These are phyloP conservation scores for Drosophila ananassae DNA, from an alignment of 1,140 invertebrate genomes.

Conservation along the genomic window DNA sequence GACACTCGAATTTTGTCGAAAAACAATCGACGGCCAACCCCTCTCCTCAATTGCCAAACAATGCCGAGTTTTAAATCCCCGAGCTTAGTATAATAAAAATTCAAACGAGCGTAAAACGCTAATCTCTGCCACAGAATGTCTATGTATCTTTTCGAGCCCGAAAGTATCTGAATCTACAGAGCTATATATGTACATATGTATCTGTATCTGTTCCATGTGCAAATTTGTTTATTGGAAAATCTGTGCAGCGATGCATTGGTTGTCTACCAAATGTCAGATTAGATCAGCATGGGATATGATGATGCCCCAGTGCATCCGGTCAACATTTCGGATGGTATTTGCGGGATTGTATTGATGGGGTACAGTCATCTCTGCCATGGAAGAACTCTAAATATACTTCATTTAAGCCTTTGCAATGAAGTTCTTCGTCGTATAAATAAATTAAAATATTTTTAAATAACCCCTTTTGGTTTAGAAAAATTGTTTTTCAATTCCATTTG, in stretches of 20 bases:
- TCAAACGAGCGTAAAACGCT: slow-evolving; percentile 84
- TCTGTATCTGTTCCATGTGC: slow-evolving; percentile 61
- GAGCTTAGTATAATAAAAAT: slow-evolving; percentile 82
- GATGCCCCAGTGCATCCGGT: slow-evolving; percentile 33
- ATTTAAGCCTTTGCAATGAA: background rate
- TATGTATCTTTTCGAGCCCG: slow-evolving; percentile 31
- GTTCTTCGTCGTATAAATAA: background rate
- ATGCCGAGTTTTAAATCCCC: slow-evolving; percentile 70
- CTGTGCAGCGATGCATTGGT: slow-evolving; percentile 74
- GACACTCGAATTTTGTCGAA: slow-evolving; percentile 1
- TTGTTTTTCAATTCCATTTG: background rate
- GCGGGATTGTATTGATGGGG: slow-evolving; percentile 19
- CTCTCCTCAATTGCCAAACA: slow-evolving; percentile 73
- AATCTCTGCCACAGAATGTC: slow-evolving; percentile 73
- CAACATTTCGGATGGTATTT: slow-evolving; percentile 21
- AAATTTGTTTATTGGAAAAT: slow-evolving; percentile 83
- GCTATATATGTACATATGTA: slow-evolving; percentile 1
- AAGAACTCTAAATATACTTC: slow-evolving; percentile 12
- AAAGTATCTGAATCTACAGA: slow-evolving; percentile 19
- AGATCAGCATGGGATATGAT: slow-evolving; percentile 54
- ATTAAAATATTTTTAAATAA: background rate
- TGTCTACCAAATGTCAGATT: slow-evolving; percentile 78
- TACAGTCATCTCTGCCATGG: slow-evolving; percentile 51
- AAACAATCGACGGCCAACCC: slow-evolving; percentile 62
- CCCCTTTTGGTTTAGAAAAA: background rate